These are phyloP conservation scores for Chionomys nivalis DNA, from an alignment of 2,113 vertebrate genomes.

Conservation along the genomic window DNA sequence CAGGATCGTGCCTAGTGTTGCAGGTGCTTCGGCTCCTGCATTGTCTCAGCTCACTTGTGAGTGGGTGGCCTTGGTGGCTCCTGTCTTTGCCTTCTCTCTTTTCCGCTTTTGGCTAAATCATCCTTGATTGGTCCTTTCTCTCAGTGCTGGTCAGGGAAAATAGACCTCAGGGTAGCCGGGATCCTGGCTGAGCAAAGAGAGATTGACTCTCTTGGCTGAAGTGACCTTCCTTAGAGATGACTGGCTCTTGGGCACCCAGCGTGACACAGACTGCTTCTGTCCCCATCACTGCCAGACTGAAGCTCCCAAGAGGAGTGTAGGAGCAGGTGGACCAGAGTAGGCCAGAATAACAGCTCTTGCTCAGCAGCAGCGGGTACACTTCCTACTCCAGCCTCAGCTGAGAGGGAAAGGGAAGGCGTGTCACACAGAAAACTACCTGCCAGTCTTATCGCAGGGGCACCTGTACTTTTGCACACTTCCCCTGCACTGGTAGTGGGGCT, in stretches of 20 bases:
- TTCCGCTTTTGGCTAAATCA: background rate
- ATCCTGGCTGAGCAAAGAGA: background rate
- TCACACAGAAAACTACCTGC: background rate
- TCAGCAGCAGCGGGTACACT: background rate
- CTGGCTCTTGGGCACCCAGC: background rate
- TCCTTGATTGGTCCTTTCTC: background rate
- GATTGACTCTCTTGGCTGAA: background rate
- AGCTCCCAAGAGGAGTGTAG: background rate
- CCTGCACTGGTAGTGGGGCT: background rate
- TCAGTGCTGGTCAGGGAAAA: background rate
- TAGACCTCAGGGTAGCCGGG: background rate
- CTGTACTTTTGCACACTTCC: background rate
- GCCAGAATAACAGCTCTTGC: background rate
- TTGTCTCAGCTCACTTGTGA: background rate
- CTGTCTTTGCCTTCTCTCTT: background rate
- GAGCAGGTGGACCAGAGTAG: background rate
- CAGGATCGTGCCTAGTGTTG: background rate
- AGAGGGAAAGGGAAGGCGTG: background rate
- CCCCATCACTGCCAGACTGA: fast-evolving
- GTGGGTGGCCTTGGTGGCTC: background rate
- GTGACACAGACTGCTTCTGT: background rate
- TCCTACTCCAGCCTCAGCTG: background rate
- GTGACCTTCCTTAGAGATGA: background rate
- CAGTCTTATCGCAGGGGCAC: background rate
- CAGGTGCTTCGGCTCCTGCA: background rate